Evolutionary conservation across 1,140 invertebrate species (phyloP), one percentile per base, ranked within the genome.

Genomic region (Drosophila oshimai): DNA sequence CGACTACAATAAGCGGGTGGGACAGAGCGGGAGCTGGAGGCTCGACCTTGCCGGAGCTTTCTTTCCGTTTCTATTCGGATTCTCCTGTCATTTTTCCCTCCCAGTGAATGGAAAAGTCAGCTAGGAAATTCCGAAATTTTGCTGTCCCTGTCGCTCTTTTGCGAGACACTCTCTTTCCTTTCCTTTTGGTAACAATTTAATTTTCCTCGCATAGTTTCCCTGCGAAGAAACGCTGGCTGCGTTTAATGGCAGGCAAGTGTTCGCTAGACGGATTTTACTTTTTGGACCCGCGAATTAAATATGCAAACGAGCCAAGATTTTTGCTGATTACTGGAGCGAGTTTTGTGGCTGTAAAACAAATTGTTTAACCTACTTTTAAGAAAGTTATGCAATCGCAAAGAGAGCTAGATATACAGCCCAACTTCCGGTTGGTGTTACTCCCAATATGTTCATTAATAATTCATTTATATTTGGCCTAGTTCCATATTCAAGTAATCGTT

Each of bases 1-100:
- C 57, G 53, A 83, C 78, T 84, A 84, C 80, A 74, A 78, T 70
- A 24, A 24, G 37, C 17, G 10, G 12, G 22, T 22, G 22, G 15
- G 10, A 24, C 7, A 3, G 31, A 36, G 31, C 20, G 24, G 7
- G 9, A 7, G 20, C 53, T 33, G n/a, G 24, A 44, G 60, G 42
- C 26, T 34, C 12, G 51, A 22, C 49, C 53, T 72, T 54, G 42
- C 26, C 31, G 18, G 6, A 36, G 29, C 34, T 53, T 53, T 72
- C 47, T 54, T 75, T 74, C 45, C 58, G 31, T 45, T 62, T 47
- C 65, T 49, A 44, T 54, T 58, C 47, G 34, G 26, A 33, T 50
- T 54, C 17, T 54, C 6, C 37, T 53, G 44, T 46, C 42, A 20
- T 53, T 53, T 31, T 5, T 10, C 28, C 13, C 12, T 18, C 37